Conservation (phyloP, 1,140 invertebrate genomes). For the Cydia splendana region DNA sequence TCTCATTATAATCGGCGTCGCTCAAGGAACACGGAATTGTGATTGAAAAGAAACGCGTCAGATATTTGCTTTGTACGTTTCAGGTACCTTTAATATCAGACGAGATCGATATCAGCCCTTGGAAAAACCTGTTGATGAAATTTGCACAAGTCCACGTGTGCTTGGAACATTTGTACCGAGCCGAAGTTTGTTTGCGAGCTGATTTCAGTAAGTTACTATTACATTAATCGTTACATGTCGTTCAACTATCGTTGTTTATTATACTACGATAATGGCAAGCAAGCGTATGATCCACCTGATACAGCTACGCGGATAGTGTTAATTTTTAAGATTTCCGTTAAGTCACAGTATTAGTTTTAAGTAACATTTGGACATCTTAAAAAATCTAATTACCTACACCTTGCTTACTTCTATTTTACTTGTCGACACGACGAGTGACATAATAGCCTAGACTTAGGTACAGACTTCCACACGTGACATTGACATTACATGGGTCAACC, state of each 20-base stretch:
- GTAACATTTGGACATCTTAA: too few species aligned
- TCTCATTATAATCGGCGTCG: slow-evolving; percentile 64
- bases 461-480: background rate
- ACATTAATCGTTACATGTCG: too few species aligned
- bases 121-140: slow-evolving; percentile 73
- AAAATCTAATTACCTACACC: too few species aligned
- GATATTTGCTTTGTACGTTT: slow-evolving; percentile 12
- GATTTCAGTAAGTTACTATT: slow-evolving; percentile 64
- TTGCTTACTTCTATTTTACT: too few species aligned
- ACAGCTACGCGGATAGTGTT: too few species aligned
- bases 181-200: slow-evolving; percentile 64
- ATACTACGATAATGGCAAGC: too few species aligned
- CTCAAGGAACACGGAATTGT: slow-evolving; percentile 73
- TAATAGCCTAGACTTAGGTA: too few species aligned
- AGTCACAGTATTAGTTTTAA: too few species aligned
- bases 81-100: slow-evolving; percentile 74
- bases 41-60: slow-evolving; percentile 54
- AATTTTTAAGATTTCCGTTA: too few species aligned
- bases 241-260: too few species aligned
- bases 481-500: background rate
- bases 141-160: slow-evolving; percentile 76
- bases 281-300: too few species aligned
- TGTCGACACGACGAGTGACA: too few species aligned
- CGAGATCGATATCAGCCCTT: slow-evolving; percentile 75
- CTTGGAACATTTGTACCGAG: slow-evolving; percentile 71